Base-by-base conservation (phyloP, 2,113 vertebrate genomes). In the Siniperca knerii region DNA sequence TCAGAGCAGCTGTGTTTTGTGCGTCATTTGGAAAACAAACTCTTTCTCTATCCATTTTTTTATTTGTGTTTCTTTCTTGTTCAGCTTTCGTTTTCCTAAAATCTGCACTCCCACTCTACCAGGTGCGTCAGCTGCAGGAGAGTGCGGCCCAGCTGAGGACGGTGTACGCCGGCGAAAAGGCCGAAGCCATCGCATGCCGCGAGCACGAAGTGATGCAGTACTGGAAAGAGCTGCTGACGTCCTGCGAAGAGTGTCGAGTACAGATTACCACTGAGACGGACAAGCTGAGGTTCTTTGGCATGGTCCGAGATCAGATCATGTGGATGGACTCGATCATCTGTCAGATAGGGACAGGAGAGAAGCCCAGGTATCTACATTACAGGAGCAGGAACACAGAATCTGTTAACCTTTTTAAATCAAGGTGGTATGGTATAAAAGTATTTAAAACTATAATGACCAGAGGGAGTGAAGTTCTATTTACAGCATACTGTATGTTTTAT, bases 101-200 rank as follows among this genome's bases (percentile, higher is more conserved):
- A 40, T 57, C 37, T 57, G 0, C 54, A 7, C 58, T 35, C 15
- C 37, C 20, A 3, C 46, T 70, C 35, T 5, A 3, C 8, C 95
- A 98, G 96, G 97, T 99, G 1, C 89, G 97, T 87, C 98, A 97
- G 92, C 95, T 99, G 1, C 98, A 99, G 90, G 98, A 99, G 58
- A 98, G 96, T 0, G 97, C 98, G 0, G 97, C 97, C 0, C 98
- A 99, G 94, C 88, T 99, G 78, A 92, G 98, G 90, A 99, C 98
- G 0, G 97, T 99, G 82, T 99, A 99, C 0, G 98, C 98, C 0
- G 98, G 98, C 0, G 98, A 99, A 92, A 97, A 98, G 3, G 98
- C 97, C 0, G 98, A 99, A 44, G 96, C 98, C 94, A 99, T 99
- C 1, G 97, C 96, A 0, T 95, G 94, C 60, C 92, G 95, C 4